A percentile compares a stretch with the other conserved stretches of the same genome.
These are phyloP conservation scores for Vipera latastei DNA, from an alignment of 2,797 vertebrate genomes.

Conservation along the genomic window DNA sequence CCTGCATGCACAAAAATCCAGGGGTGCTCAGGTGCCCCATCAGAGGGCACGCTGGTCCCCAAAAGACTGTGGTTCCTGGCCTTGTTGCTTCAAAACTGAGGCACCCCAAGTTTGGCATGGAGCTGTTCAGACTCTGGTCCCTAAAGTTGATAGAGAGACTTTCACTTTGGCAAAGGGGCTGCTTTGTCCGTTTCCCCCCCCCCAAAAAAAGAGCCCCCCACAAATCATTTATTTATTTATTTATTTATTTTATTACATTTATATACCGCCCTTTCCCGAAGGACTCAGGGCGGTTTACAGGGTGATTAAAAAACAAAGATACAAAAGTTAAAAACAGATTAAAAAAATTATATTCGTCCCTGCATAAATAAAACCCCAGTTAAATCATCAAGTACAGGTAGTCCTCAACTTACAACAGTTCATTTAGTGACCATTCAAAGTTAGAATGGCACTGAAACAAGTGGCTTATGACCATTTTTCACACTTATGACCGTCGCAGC, in stretches of 20 bases:
- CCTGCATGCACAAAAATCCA: background rate
- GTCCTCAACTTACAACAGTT: background rate
- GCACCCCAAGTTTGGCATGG: background rate
- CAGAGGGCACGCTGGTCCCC: background rate
- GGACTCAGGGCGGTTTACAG: too few relatives aligned
- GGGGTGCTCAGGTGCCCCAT: background rate
- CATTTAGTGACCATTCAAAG: background rate
- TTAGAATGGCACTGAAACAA: background rate
- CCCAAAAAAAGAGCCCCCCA: too few relatives aligned
- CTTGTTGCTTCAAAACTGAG: background rate
- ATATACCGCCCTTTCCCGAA: too few relatives aligned
- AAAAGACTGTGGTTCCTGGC: background rate
- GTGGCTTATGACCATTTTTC: background rate
- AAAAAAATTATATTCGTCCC: too few relatives aligned
- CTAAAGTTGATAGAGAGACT: background rate
- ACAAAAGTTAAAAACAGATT: too few relatives aligned
- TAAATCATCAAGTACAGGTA: background rate
- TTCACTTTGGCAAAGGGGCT: background rate
- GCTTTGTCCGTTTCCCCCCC: fast-evolving
- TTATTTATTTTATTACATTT: too few relatives aligned
- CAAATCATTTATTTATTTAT: too few relatives aligned
- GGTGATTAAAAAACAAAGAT: too few relatives aligned
- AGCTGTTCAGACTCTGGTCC: too few relatives aligned
- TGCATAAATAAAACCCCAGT: too few relatives aligned
- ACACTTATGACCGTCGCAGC: too few relatives aligned